A percentile compares a stretch with the other conserved stretches of the same genome.
These are phyloP conservation scores for Troides oblongomaculatus DNA, from an alignment of 2,888 invertebrate genomes.

Conservation along the genomic window DNA sequence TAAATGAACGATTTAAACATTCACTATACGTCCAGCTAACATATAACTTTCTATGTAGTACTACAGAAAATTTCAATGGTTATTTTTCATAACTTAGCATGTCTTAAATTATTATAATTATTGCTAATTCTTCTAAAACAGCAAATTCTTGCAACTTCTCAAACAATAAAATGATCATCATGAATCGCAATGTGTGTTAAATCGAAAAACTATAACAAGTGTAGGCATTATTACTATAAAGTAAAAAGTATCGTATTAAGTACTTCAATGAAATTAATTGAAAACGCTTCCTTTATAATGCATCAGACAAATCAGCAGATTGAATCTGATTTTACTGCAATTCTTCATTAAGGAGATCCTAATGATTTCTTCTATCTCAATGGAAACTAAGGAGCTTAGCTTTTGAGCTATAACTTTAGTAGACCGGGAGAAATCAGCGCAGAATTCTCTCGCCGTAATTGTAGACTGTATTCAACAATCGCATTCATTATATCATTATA, in stretches of 20 bases:
- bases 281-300: background rate
- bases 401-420: background rate
- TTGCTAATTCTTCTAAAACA: no score
- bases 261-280: background rate
- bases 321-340: background rate
- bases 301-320: background rate
- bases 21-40: no score
- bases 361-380: constrained; percentile 1
- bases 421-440: background rate
- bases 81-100: no score
- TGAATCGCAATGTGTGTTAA: no score
- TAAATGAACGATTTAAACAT: background rate
- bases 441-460: background rate
- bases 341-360: background rate
- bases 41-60: no score
- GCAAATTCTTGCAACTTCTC: no score
- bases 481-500: background rate
- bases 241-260: background rate
- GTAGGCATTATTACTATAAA: background rate
- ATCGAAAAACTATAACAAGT: no score
- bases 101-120: no score
- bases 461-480: background rate
- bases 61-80: no score
- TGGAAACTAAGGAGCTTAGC: background rate
- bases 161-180: no score